These are phyloP conservation scores for Cherax destructor DNA, from an alignment of 1,140 invertebrate genomes.

Conservation along the genomic window DNA sequence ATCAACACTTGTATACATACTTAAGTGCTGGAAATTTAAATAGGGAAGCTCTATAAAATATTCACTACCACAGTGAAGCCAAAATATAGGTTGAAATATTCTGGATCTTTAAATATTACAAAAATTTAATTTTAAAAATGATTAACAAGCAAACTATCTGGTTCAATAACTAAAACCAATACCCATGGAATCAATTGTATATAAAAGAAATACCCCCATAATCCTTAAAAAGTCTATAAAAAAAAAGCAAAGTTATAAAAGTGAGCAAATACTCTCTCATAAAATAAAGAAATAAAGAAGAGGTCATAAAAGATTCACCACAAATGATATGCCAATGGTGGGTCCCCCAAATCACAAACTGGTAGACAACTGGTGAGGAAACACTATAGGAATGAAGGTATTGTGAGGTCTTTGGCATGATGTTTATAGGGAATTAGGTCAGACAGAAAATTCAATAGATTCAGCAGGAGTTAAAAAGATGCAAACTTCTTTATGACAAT, in stretches of 20 bases:
- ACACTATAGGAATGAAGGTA: conserved; percentile 61
- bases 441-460: conserved; percentile 63
- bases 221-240: conserved; percentile 30
- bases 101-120: conserved; percentile 5
- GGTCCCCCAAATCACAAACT: conserved; percentile 58
- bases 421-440: conserved; percentile 58
- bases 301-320: conserved; percentile 16
- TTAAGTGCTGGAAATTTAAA: background rate
- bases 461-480: conserved; percentile 50
- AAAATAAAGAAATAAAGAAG: conserved; percentile 48
- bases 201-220: conserved; percentile 12
- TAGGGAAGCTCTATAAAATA: background rate
- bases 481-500: conserved; percentile 65
- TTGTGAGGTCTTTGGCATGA: conserved; percentile 66
- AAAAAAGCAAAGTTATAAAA: conserved; percentile 46
- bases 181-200: conserved; percentile 30
- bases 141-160: background rate
- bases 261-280: conserved; percentile 50
- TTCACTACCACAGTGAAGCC: background rate
- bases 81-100: background rate
- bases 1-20: background rate
- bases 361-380: conserved; percentile 61
- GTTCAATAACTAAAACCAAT: conserved; percentile 1
- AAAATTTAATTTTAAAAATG: background rate
- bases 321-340: conserved; percentile 58